Evolutionary conservation across 2,888 invertebrate species (phyloP).

Genomic region (Drosophila paranaensis): DNA sequence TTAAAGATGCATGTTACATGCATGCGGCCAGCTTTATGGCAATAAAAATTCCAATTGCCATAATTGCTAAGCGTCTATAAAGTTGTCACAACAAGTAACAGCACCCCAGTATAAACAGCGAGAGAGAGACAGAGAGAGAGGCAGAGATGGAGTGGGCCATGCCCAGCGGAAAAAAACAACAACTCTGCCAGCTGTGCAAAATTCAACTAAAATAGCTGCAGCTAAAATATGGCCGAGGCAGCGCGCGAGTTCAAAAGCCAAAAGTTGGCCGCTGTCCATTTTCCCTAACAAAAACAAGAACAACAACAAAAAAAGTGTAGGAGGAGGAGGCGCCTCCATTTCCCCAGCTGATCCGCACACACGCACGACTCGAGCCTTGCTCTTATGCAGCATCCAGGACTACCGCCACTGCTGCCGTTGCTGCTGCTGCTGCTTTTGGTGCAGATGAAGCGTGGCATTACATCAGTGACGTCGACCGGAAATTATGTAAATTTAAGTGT

Average conservation of each 20-base stretch:
- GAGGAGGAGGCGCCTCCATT: constrained; percentile 5
- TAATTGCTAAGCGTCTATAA: constrained; percentile 73
- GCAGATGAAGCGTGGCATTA: constrained; percentile 75
- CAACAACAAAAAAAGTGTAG: background rate
- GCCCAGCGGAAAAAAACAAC: constrained; percentile 47
- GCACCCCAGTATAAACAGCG: constrained; percentile 43
- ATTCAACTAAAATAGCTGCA: constrained; percentile 70
- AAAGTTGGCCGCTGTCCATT: constrained; percentile 56
- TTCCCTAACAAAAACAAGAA: constrained; percentile 8
- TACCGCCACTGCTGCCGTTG: background rate
- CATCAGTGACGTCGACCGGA: constrained; percentile 79
- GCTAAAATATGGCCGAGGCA: constrained; percentile 66
- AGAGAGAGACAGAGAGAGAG: background rate
- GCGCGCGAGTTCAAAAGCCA: constrained; percentile 52
- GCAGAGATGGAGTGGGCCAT: background rate
- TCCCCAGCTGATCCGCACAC: constrained; percentile 54
- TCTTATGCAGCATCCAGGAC: constrained; percentile 10
- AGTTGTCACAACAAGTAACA: constrained; percentile 69
- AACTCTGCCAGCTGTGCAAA: constrained; percentile 33
- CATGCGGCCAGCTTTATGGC: constrained; percentile 18
- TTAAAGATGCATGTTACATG: constrained; percentile 4
- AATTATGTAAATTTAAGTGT: constrained; percentile 82
- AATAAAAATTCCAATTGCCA: constrained; percentile 64
- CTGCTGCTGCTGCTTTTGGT: constrained; percentile 49
- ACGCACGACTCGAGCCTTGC: constrained; percentile 25